Conservation (phyloP, 2,888 invertebrate genomes). For the Cheilosia vernalis region DNA sequence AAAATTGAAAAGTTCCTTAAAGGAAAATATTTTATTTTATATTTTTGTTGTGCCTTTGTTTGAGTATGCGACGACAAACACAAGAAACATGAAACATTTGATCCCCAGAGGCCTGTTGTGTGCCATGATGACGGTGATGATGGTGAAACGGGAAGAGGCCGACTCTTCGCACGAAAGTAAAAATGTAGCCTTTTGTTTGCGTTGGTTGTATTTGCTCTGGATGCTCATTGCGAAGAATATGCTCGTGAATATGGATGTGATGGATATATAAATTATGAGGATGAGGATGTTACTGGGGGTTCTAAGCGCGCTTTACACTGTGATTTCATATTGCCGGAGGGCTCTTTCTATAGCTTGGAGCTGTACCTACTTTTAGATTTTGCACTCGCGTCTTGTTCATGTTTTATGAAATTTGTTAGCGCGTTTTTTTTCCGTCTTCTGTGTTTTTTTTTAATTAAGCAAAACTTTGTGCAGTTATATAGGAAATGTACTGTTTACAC, state of each 20-base stretch:
- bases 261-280: background rate
- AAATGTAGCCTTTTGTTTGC: constrained; percentile 69
- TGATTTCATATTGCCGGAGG: constrained; percentile 53
- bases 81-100: constrained; percentile 51
- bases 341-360: constrained; percentile 37
- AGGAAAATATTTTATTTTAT: constrained; percentile 29
- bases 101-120: constrained; percentile 52
- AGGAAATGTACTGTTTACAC: constrained; percentile 47
- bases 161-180: constrained; percentile 41
- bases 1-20: constrained; percentile 71
- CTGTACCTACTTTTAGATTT: constrained; percentile 41
- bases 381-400: constrained; percentile 26
- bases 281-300: constrained; percentile 35
- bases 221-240: constrained; percentile 64
- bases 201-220: constrained; percentile 61
- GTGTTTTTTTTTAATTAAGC: constrained; percentile 69
- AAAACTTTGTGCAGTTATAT: constrained; percentile 35
- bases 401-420: constrained; percentile 29
- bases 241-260: constrained; percentile 34
- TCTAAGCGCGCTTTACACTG: background rate
- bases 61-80: constrained; percentile 12
- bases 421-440: constrained; percentile 21
- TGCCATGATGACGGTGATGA: background rate
- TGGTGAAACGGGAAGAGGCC: constrained; percentile 1
- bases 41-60: constrained; percentile 5